Base-by-base conservation (phyloP, 2,888 invertebrate species). In the Achlya flavicornis region DNA sequence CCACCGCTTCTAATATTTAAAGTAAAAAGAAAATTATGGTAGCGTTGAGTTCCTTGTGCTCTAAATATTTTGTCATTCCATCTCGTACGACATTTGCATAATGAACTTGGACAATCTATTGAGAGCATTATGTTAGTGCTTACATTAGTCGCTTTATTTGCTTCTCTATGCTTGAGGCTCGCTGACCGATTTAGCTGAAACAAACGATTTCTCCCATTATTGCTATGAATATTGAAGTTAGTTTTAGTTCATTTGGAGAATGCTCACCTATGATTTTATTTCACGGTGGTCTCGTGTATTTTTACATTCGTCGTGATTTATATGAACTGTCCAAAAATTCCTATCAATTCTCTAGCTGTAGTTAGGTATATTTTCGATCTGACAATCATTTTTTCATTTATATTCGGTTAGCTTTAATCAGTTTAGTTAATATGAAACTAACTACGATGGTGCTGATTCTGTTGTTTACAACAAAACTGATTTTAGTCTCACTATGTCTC, bases 141-240 rank as follows among this genome's bases (percentile, higher is more conserved):
- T 41, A 60, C 41, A 59, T 41, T 60, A 60, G 53, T 19, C 41
- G 60, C 19, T 43, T 60, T 16, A 38, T 16, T 59, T 60, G 41
- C 46, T 7, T 46, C n/a, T 41, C 35, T 41, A 60, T 43, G 38
- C 16, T 16, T 26, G 26, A 60, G 41, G 60, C 60, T 60, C 60
- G n/a, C 19, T 58, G 41, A 58, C 53, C 3, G 4, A 66, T 67
- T 63, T 65, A 72, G 65, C 63, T 68, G 61, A 66, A 66, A 72
- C 76, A 69, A 72, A 67, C 62, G 63, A 74, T 74, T 76, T 74
- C 74, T 67, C 72, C 26, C 32, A 53, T 32, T 53, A 62, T 64
- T 61, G 16, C 8, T 8, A 43, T 63, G 63, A 33, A 48, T 57
- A 33, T 41, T 64, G 61, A 64, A 63, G 62, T 64, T 64, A 26